A percentile compares a stretch with the other conserved stretches of the same genome.
Conservation (phyloP, 2,797 vertebrate species). For the Steatocranus sp. region DNA sequence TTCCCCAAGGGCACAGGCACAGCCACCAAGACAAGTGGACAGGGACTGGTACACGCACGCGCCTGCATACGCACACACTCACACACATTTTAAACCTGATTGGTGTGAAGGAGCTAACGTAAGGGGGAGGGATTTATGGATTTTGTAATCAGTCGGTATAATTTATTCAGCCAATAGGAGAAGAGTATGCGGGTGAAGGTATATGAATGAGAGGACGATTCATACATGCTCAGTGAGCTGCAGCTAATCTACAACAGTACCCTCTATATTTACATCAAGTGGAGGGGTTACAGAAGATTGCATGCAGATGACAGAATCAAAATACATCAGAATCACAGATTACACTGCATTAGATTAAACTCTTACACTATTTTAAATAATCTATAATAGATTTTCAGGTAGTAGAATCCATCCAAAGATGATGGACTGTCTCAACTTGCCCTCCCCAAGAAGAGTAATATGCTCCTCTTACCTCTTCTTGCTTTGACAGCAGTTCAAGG, state of each 20-base stretch:
- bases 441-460: not conserved
- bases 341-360: not conserved
- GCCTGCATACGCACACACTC: not conserved
- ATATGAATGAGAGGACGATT: constrained; percentile 5
- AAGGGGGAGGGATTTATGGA: constrained; percentile 14
- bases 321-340: not conserved
- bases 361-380: not conserved
- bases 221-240: not conserved
- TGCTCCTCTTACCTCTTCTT: constrained; percentile 82
- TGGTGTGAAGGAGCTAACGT: constrained; percentile 7
- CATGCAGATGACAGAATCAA: not conserved
- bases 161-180: constrained; percentile 30
- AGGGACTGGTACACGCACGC: not conserved
- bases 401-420: not conserved
- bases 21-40: constrained; percentile 37
- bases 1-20: constrained; percentile 25
- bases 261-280: not conserved
- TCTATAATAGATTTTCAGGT: not conserved
- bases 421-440: not conserved
- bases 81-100: constrained; percentile 12
- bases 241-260: not conserved
- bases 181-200: not conserved
- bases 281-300: not conserved
- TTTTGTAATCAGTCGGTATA: constrained; percentile 23
- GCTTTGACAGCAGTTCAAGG: constrained; percentile 81